A percentile compares a stretch with the other conserved stretches of the same genome.
Evolutionary conservation across 2,113 vertebrate genomes (phyloP).

Genomic region (Carassius gibelio): DNA sequence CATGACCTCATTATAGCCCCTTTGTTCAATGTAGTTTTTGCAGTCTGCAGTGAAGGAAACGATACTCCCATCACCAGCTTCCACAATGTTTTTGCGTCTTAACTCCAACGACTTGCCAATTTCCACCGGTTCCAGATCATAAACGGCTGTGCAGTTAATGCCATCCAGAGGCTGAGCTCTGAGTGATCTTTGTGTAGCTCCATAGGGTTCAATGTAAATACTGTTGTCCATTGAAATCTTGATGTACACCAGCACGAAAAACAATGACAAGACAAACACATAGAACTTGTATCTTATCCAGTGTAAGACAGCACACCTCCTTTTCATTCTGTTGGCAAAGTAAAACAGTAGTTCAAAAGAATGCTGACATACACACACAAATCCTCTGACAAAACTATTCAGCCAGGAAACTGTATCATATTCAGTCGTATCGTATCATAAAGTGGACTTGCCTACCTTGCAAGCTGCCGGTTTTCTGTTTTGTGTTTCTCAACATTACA

Average conservation of each 20-base stretch:
- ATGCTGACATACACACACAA: not conserved
- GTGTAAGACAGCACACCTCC: slow-evolving; percentile 55
- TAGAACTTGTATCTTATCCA: slow-evolving; percentile 72
- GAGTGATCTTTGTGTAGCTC: slow-evolving; percentile 70
- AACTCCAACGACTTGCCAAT: slow-evolving; percentile 87
- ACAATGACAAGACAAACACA: slow-evolving; percentile 56
- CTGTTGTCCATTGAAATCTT: slow-evolving; percentile 55
- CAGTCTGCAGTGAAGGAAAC: slow-evolving; percentile 78
- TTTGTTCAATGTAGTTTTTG: slow-evolving; percentile 68
- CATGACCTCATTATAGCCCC: slow-evolving; percentile 76
- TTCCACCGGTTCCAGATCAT: slow-evolving; percentile 86
- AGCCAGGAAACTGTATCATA: not conserved
- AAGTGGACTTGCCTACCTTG: slow-evolving; percentile 58
- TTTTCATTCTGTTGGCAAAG: slow-evolving; percentile 82
- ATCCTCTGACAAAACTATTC: not conserved
- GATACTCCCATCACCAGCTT: slow-evolving; percentile 82
- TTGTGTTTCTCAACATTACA: slow-evolving; percentile 33
- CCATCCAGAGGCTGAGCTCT: slow-evolving; percentile 69
- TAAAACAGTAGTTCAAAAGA: not conserved
- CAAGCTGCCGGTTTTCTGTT: slow-evolving; percentile 45
- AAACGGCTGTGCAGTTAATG: slow-evolving; percentile 84
- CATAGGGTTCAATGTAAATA: slow-evolving; percentile 76
- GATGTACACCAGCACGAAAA: slow-evolving; percentile 63
- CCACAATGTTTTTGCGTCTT: slow-evolving; percentile 73
- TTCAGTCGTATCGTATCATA: not conserved